phyloP scores from a whole-genome alignment of 2,113 vertebrate species.

The Nibea coibor region DNA sequence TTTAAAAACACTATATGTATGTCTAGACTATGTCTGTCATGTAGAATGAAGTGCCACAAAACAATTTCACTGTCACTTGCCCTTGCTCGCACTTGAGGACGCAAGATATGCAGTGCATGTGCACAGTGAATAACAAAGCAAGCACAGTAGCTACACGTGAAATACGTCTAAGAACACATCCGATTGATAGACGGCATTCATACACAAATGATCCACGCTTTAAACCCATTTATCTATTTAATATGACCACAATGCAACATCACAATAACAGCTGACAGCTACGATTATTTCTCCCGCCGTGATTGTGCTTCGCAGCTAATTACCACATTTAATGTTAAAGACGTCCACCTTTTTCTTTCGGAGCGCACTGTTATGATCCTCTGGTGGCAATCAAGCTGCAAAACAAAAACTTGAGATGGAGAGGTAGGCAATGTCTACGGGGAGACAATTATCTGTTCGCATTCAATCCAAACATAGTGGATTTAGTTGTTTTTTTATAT shows the following conservation, averaged over 20 bases:
- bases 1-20: not conserved
- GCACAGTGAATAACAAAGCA: slow-evolving; percentile 21
- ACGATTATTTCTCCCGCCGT: slow-evolving; percentile 16
- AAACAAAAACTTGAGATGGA: slow-evolving; percentile 22
- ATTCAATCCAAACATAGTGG: slow-evolving; percentile 26
- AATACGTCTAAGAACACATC: slow-evolving; percentile 12
- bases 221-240: slow-evolving; percentile 15
- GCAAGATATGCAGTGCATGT: not conserved
- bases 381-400: not conserved
- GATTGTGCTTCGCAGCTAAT: slow-evolving; percentile 35
- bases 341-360: slow-evolving; percentile 10
- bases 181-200: not conserved
- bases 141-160: not conserved
- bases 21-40: too few species aligned
- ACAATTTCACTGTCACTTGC: not conserved
- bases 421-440: not conserved
- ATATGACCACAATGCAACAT: slow-evolving; percentile 27
- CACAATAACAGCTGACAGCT: slow-evolving; percentile 20
- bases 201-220: slow-evolving; percentile 23
- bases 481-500: slow-evolving; percentile 19
- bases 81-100: not conserved
- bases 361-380: not conserved
- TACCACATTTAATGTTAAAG: slow-evolving; percentile 27
- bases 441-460: slow-evolving; percentile 34
- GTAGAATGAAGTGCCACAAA: not conserved